These are phyloP conservation scores for Pinctada fucata DNA, from an alignment of 2,888 invertebrate genomes.

Conservation along the genomic window DNA sequence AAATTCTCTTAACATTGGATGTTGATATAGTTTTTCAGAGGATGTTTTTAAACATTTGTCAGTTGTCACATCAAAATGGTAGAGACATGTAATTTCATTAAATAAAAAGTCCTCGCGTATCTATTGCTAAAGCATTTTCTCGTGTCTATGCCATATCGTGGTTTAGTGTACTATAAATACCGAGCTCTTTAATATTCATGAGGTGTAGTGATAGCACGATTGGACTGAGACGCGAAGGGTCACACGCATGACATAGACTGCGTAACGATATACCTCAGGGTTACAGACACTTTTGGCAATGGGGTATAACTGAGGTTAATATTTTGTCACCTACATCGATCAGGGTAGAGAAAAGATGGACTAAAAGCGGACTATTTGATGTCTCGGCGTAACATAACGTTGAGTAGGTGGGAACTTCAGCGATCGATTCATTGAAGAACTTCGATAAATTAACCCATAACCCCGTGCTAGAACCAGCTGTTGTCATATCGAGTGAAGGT, in stretches of 20 bases:
- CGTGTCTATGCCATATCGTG: constrained; percentile 19
- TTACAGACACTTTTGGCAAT: not conserved
- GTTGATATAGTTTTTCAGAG: too few relatives aligned
- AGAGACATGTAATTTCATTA: not conserved
- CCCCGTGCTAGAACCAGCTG: not conserved
- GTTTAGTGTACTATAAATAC: constrained; percentile 43
- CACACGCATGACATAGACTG: not conserved
- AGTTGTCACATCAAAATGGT: too few relatives aligned
- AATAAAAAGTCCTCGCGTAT: constrained; percentile 10
- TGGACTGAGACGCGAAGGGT: not conserved
- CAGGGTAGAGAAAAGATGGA: not conserved
- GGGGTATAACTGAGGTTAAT: not conserved
- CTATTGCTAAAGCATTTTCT: constrained; percentile 16
- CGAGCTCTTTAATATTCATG: constrained; percentile 39
- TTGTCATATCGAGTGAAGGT: not conserved
- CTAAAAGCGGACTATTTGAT: not conserved
- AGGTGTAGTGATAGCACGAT: constrained; percentile 28
- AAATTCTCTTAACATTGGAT: not conserved
- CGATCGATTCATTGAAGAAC: constrained; percentile 13
- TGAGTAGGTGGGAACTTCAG: not conserved
- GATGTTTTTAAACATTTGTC: too few relatives aligned
- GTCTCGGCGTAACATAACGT: not conserved
- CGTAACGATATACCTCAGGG: not conserved
- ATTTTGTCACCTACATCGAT: not conserved
- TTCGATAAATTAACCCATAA: constrained; percentile 4